Evolutionary conservation across 2,113 vertebrate genomes (phyloP), one percentile per base, ranked within the genome.

Genomic region (Xyrauchen texanus): DNA sequence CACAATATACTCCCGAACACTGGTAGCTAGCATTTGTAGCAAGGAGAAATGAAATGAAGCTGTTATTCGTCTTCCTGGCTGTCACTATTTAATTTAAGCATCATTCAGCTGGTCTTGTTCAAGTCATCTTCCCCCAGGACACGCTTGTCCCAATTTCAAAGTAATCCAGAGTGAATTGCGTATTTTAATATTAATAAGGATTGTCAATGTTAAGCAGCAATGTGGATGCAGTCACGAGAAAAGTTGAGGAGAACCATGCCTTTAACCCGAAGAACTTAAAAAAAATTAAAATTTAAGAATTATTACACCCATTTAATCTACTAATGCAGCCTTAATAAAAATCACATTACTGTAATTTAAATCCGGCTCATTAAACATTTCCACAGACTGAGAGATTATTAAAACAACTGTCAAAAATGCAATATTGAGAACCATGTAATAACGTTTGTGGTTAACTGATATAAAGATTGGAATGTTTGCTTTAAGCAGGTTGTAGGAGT

Each of bases 291-390:
- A 76, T 71, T 61, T 42, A 66, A 60, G 63, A 74, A 66, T 72
- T 61, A 77, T 51, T 21, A 57, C 58, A 55, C 34, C 62, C 79
- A 68, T 68, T 80, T 72, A 77, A 77, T 77, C 60, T 58, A 68
- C 68, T 77, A 77, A 80, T 67, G 74, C 45, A 57, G 53, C 63
- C 64, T 68, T 69, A 62, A 60, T 68, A 45, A 21, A 60, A 66
- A 53, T 72, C 64, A 64, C 68, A 73, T 74, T 64, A 51, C 60
- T 60, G 65, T 64, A 44, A 75, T 79, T 75, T 83, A 79, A 83
- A 61, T 63, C 65, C 66, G 60, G 57, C 70, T 80, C 73, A 83
- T 77, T 61, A 60, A 73, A 53, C 62, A 11, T 58, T 51, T 75
- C 47, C 34, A 42, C 62, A 64, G 61, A 15, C 53, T 8, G 53